phyloP scores from a whole-genome alignment of 2,888 invertebrate species.

The Drosophila anomalata region DNA sequence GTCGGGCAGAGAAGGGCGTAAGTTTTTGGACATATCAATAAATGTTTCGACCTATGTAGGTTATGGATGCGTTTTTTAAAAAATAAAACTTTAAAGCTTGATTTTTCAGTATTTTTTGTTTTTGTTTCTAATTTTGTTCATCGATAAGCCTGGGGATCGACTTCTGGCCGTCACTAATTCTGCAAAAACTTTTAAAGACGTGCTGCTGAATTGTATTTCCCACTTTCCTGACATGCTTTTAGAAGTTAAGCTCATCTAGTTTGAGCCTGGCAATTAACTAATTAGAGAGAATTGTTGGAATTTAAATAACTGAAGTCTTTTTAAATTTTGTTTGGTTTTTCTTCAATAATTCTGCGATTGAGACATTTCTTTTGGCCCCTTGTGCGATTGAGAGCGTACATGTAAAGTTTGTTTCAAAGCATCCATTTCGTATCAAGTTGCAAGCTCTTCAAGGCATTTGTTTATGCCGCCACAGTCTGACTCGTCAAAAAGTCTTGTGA shows the following conservation, averaged over 20 bases:
- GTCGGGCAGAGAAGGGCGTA: not conserved
- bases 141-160: not conserved
- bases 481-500: not conserved
- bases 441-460: not conserved
- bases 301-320: too few relatives aligned
- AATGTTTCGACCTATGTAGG: conserved; percentile 23
- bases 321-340: too few relatives aligned
- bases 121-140: not conserved
- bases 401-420: not conserved
- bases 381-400: too few relatives aligned
- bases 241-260: not conserved
- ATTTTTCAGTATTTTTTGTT: not conserved
- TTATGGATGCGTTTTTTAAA: not conserved
- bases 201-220: not conserved
- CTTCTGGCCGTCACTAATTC: not conserved
- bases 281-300: too few relatives aligned
- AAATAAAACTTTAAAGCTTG: not conserved
- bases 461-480: not conserved
- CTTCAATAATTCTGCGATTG: too few relatives aligned
- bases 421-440: not conserved
- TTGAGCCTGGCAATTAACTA: too few relatives aligned
- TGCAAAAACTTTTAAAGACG: not conserved
- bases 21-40: not conserved
- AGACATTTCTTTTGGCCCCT: too few relatives aligned
- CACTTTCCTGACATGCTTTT: not conserved